phyloP scores from a whole-genome alignment of 2,888 invertebrate species.

The Nowickia ferox region DNA sequence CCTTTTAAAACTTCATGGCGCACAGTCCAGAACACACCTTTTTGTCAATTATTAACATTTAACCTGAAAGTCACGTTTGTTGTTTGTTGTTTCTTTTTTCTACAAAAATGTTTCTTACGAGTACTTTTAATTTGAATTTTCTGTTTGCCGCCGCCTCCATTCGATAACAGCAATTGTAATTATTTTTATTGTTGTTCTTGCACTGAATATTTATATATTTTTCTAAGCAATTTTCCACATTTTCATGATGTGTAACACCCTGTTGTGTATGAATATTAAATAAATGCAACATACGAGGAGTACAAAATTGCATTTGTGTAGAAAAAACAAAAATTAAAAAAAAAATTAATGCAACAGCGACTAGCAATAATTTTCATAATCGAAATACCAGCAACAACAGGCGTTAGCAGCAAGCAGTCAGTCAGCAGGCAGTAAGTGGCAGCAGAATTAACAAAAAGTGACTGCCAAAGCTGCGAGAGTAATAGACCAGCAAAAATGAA shows the following conservation, averaged over 20 bases:
- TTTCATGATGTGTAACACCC: slow-evolving; percentile 67
- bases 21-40: slow-evolving; percentile 48
- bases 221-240: slow-evolving; percentile 36
- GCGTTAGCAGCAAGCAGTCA: too few relatives aligned
- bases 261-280: slow-evolving; percentile 43
- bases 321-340: not conserved
- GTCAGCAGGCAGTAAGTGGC: slow-evolving; percentile 8
- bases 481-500: slow-evolving; percentile 52
- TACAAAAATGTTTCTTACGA: slow-evolving; percentile 18
- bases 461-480: slow-evolving; percentile 35
- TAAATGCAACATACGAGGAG: slow-evolving; percentile 15
- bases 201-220: slow-evolving; percentile 2
- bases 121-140: slow-evolving; percentile 33
- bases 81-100: not conserved
- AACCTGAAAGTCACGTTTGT: slow-evolving; percentile 66
- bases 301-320: not conserved
- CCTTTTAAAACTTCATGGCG: slow-evolving; percentile 4
- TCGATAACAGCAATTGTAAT: slow-evolving; percentile 51
- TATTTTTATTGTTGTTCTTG: slow-evolving; percentile 31
- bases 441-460: slow-evolving; percentile 37
- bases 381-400: slow-evolving; percentile 47
- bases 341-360: slow-evolving; percentile 58
- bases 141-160: slow-evolving; percentile 44
- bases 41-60: slow-evolving; percentile 53
- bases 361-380: slow-evolving; percentile 64